Conservation (phyloP, 2,797 vertebrate species). For the Melanogrammus aeglefinus region DNA sequence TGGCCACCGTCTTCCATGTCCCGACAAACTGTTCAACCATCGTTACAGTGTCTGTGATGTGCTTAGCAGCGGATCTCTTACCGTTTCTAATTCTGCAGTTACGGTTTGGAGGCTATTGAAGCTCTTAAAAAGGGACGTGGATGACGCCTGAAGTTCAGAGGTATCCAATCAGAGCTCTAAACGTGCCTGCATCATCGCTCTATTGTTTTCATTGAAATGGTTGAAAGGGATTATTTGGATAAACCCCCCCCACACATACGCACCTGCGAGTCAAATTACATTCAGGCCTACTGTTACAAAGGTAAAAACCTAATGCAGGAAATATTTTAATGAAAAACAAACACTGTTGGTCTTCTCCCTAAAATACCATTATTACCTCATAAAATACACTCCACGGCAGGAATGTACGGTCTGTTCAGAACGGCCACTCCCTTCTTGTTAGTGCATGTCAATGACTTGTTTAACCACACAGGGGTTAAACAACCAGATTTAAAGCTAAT, state of each 20-base stretch:
- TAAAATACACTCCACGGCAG: too few relatives aligned
- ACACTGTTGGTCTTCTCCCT: neutral
- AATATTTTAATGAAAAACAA: neutral
- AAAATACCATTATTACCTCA: neutral
- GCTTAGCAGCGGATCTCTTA: neutral
- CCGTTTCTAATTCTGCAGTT: neutral
- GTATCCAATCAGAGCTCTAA: fast-evolving
- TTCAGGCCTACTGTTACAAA: neutral
- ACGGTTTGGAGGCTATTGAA: conserved; percentile 14
- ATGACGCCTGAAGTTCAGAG: neutral
- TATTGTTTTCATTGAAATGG: conserved; percentile 1
- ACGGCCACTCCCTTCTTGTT: neutral
- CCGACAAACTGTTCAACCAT: conserved; percentile 91
- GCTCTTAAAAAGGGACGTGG: conserved; percentile 44
- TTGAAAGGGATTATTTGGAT: neutral
- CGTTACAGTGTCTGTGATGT: conserved; percentile 35
- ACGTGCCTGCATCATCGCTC: conserved; percentile 41
- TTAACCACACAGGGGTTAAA: neutral
- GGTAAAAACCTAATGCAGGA: neutral
- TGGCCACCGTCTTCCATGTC: conserved; percentile 88
- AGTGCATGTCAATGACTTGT: neutral
- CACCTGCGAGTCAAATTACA: neutral
- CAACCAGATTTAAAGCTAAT: neutral
- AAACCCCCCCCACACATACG: neutral
- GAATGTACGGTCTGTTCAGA: too few relatives aligned